Evolutionary conservation across 1,140 invertebrate genomes (phyloP), one percentile per base, ranked within the genome.

Genomic region (Diachasma alloeum): DNA sequence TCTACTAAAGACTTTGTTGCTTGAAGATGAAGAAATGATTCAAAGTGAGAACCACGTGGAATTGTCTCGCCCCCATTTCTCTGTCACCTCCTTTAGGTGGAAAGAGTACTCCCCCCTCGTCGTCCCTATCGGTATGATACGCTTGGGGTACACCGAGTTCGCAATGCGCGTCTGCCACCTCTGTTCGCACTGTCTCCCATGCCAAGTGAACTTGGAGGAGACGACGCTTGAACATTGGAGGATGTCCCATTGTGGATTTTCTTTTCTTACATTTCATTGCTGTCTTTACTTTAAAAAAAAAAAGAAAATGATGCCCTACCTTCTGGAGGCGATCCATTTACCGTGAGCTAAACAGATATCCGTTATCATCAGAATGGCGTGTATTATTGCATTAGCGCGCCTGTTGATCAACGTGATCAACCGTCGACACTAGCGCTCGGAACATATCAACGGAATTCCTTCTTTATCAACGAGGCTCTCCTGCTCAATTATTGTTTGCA

Each of bases 101-200:
- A 70, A 70, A 37, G 26, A 31, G 11, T 39, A 42, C 10, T 13
- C 13, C 48, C 59, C 26, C 9, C 26, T 66, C 59, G 9, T 31
- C n/a, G 6, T 19, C 42, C 19, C 70, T 59, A n/a, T 37, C n/a
- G 17, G 42, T 59, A 31, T 46, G 24, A 44, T 26, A 8, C 69
- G 78, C 78, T 79, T 70, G 63, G 36, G 19, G 75, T 31, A 46
- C 80, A 1, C 15, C 37, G n/a, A n/a, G 48, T 53, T 10, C n/a
- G 22, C 36, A 19, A 72, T 9, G 17, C 17, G 15, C 59, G 70
- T 86, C 70, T 31, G 42, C 70, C 70, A 72, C 70, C 70, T 72
- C 48, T 24, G 46, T 53, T 72, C 48, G 26, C 70, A 72, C 46
- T 48, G 10, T 11, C n/a, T 5, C n/a, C n/a, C n/a, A n/a, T 46